These are phyloP conservation scores for Papilio elwesi DNA, from an alignment of 2,888 invertebrate species.

Conservation along the genomic window DNA sequence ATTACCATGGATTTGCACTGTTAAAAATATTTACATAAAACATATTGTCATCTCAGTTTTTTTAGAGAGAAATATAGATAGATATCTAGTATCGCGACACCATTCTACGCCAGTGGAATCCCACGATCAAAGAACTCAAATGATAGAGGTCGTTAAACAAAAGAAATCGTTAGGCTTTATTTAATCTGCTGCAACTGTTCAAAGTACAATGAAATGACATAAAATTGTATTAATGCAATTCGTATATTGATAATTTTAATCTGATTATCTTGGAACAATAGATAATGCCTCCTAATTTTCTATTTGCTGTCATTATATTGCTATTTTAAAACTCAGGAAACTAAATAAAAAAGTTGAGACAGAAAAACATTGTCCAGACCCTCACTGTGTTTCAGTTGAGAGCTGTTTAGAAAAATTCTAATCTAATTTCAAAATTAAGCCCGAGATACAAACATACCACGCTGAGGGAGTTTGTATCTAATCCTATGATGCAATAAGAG, in stretches of 20 bases:
- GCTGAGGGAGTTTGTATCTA: slow-evolving; percentile 25
- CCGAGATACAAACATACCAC: slow-evolving; percentile 5
- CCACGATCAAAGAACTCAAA: neutral
- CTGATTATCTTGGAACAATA: neutral
- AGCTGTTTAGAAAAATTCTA: neutral
- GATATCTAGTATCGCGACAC: too few relatives aligned
- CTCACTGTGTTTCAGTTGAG: too few relatives aligned
- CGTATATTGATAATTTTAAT: slow-evolving; percentile 1
- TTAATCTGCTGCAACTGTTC: neutral
- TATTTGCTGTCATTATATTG: neutral
- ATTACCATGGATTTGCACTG: too few relatives aligned
- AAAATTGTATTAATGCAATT: neutral
- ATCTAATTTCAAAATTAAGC: too few relatives aligned
- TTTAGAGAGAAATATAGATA: too few relatives aligned
- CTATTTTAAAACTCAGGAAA: neutral
- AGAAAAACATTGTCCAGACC: neutral
- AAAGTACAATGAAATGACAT: neutral
- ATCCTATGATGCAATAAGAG: slow-evolving; percentile 32
- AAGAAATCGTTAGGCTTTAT: neutral
- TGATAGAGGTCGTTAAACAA: neutral
- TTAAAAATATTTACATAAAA: too few relatives aligned
- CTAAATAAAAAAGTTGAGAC: neutral
- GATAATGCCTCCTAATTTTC: neutral
- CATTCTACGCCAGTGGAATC: too few relatives aligned
- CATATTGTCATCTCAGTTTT: too few relatives aligned